phyloP scores from a whole-genome alignment of 1,140 invertebrate species.

The Macrobrachium rosenbergii region DNA sequence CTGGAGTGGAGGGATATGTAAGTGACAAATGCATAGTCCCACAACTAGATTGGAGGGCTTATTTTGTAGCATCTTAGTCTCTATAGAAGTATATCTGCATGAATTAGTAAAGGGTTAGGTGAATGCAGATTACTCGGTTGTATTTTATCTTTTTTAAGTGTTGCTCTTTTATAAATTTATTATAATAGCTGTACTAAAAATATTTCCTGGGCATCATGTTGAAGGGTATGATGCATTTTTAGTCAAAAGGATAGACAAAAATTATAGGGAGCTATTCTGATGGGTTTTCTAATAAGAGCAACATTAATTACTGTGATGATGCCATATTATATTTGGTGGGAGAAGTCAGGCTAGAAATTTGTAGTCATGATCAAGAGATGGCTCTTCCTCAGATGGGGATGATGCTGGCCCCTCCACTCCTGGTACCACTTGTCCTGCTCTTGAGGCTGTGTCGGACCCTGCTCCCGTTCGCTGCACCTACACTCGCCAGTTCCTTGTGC shows the following conservation, averaged over 20 bases:
- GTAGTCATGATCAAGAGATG: not conserved
- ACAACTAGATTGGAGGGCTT: not conserved
- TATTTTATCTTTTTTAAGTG: too few species aligned
- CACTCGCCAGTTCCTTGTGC: constrained; percentile 47
- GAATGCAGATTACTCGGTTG: too few species aligned
- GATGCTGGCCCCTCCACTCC: constrained; percentile 43
- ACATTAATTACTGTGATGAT: too few species aligned
- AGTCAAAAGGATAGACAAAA: too few species aligned
- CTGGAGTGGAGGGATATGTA: constrained; percentile 32
- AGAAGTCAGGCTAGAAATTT: not conserved
- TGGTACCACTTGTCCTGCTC: constrained; percentile 34
- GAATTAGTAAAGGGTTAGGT: not conserved
- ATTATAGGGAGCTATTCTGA: too few species aligned
- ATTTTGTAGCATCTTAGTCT: not conserved
- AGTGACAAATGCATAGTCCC: not conserved
- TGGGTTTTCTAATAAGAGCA: too few species aligned
- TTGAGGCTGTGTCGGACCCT: constrained; percentile 11
- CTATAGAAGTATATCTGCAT: not conserved
- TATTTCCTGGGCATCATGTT: too few species aligned
- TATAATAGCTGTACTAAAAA: too few species aligned
- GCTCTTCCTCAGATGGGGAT: constrained; percentile 52
- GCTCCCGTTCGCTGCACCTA: constrained; percentile 38
- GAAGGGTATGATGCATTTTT: too few species aligned
- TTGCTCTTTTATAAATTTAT: too few species aligned
- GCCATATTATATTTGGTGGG: too few species aligned